Base-by-base conservation (phyloP, 2,113 vertebrate species). In the Prinia subflava region DNA sequence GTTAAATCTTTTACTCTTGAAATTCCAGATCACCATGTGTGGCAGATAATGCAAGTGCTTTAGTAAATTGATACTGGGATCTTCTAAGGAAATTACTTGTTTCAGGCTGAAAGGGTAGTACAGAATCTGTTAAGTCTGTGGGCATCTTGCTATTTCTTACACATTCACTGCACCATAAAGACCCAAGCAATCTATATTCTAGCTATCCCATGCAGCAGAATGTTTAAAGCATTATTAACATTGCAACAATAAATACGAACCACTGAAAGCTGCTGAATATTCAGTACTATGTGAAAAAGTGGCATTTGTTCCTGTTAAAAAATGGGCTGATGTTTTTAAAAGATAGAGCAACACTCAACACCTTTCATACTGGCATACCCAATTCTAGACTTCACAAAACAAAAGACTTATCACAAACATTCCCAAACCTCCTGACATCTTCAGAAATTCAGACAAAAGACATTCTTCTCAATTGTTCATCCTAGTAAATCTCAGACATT, bases 361-460 rank as follows among this genome's bases (percentile, higher is more conserved):
- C 23, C 52, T 91, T 82, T 94, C 83, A 83, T 62, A 89, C 17
- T 84, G 81, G 52, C 5, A 11, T 65, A 74, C 13, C 49, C 53
- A 80, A 24, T 79, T 91, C 80, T 42, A 83, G 75, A 74, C 81
- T 95, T 94, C 7, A 15, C 68, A 85, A 95, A 96, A 94, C 77
- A 91, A 92, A 70, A 92, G 50, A 67, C 75, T 59, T 92, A 77
- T 93, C 52, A 93, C 33, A 96, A 96, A 94, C 77, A 87, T 74
- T 94, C 87, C 67, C 85, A 88, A 96, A 96, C 56, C 76, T 89
- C 75, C 75, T 89, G 65, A 85, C 77, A 92, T n/a, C 69, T 85
- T 94, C 93, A 94, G 63, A 96, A 95, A 96, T 86, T 64, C 65
- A 81, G 70, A 78, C 91, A 95, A 95, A 95, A 94, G 79, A 53